Evolutionary conservation across 2,797 vertebrate species (phyloP).

Genomic region (Silurus lanzhouensis): DNA sequence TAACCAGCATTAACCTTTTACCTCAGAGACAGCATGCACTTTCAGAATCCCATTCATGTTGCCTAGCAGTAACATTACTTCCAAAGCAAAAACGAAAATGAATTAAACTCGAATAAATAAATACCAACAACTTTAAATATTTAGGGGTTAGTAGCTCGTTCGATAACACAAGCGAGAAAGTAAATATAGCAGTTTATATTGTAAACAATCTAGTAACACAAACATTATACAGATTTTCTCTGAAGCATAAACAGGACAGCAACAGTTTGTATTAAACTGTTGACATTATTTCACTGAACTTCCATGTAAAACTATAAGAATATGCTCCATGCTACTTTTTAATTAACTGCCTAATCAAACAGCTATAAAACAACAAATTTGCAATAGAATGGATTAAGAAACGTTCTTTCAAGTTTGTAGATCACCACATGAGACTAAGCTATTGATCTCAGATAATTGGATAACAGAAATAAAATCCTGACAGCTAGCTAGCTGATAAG

Average conservation of each 20-base stretch:
- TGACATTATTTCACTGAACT: not conserved
- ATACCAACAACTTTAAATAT: not conserved
- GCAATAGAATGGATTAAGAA: not conserved
- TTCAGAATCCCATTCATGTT: not conserved
- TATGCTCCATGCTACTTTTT: not conserved
- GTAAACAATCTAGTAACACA: not conserved
- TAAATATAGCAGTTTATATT: not conserved
- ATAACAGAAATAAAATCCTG: not conserved
- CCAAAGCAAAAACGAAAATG: not conserved
- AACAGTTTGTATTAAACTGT: not conserved
- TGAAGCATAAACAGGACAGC: too few species aligned
- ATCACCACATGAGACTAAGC: not conserved
- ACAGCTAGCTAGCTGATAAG: not conserved
- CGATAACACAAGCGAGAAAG: not conserved
- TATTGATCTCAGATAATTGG: too few species aligned
- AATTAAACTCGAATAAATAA: not conserved
- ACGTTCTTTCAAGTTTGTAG: not conserved
- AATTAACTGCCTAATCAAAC: not conserved
- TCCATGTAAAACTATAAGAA: not conserved
- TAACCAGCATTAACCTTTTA: not conserved
- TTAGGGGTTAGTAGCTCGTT: not conserved
- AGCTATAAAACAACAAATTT: not conserved
- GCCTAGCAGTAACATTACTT: not conserved
- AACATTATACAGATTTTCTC: too few species aligned
- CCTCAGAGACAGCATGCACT: not conserved